phyloP scores from a whole-genome alignment of 2,888 invertebrate species.

The Coenonympha arcania region DNA sequence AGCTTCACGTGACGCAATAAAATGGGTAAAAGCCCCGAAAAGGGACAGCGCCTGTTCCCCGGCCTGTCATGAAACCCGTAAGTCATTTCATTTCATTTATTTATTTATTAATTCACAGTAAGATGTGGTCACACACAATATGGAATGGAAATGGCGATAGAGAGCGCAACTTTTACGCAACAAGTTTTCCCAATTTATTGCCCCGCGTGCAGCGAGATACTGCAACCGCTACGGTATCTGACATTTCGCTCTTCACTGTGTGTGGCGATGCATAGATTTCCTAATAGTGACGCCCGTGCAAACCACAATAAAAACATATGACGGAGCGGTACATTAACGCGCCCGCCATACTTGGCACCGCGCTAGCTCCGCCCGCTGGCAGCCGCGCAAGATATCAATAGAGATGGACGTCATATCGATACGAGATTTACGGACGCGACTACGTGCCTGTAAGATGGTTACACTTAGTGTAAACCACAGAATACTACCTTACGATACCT shows the following conservation, averaged over 20 bases:
- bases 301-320: conserved; percentile 60
- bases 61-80: too few relatives aligned
- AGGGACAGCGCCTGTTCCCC: too few relatives aligned
- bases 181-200: too few relatives aligned
- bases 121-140: too few relatives aligned
- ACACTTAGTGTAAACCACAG: neutral
- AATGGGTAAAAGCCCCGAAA: too few relatives aligned
- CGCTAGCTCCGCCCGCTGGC: conserved; percentile 61
- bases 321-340: conserved; percentile 66
- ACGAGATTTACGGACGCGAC: conserved; percentile 25
- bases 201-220: too few relatives aligned
- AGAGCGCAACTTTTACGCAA: too few relatives aligned
- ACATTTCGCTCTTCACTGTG: conserved; percentile 24
- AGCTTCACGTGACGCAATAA: too few relatives aligned
- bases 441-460: neutral
- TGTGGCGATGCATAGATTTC: conserved; percentile 27
- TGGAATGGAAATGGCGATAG: too few relatives aligned
- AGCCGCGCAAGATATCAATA: conserved; percentile 50
- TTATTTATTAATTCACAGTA: too few relatives aligned
- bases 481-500: too few relatives aligned
- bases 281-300: conserved; percentile 45
- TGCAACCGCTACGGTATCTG: conserved; percentile 13
- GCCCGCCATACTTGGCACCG: conserved; percentile 71
- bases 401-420: conserved; percentile 53
- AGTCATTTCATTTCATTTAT: too few relatives aligned